A percentile compares a stretch with the other conserved stretches of the same genome.
Conservation (phyloP, 2,113 vertebrate species). For the Prionailurus bengalensis region DNA sequence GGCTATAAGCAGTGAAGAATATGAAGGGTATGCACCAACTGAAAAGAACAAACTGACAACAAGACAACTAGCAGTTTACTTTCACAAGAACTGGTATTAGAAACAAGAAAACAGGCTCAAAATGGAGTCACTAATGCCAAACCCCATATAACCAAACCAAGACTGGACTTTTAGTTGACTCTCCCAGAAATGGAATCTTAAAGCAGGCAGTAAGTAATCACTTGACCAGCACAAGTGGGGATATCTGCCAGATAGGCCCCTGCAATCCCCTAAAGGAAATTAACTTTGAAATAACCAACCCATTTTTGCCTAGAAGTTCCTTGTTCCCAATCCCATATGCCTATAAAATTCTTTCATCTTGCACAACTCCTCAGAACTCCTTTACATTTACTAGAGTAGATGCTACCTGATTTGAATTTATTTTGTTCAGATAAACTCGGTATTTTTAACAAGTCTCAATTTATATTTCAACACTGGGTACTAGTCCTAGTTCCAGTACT, state of each 20-base stretch:
- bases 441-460: not conserved
- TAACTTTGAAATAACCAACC: not conserved
- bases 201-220: not conserved
- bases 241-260: not conserved
- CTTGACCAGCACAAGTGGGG: too few species aligned
- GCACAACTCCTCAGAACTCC: not conserved
- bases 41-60: not conserved
- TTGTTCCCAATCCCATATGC: not conserved
- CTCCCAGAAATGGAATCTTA: not conserved
- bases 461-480: not conserved
- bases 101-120: not conserved
- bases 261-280: not conserved
- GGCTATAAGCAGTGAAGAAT: not conserved
- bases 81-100: not conserved
- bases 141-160: not conserved
- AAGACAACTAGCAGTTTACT: not conserved
- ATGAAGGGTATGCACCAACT: not conserved
- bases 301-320: not conserved
- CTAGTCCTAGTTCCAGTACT: not conserved
- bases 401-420: not conserved
- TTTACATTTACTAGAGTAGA: not conserved
- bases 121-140: not conserved
- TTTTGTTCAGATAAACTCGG: not conserved
- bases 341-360: not conserved
- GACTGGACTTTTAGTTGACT: not conserved